Base-by-base conservation (phyloP, 2,888 invertebrate species). In the Lathronympha strigana region DNA sequence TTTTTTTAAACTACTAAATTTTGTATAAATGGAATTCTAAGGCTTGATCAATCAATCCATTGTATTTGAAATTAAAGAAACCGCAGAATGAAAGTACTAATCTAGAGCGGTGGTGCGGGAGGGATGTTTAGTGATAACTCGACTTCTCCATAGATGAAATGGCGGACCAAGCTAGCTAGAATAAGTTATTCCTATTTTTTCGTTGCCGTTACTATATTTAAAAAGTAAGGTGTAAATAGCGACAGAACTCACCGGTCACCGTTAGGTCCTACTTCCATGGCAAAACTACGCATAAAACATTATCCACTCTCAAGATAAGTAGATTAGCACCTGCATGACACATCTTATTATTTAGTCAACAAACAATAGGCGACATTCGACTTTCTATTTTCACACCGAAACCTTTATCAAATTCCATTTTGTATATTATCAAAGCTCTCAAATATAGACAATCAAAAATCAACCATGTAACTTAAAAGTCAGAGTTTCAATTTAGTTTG, bases 331-430 rank as follows among this genome's bases (percentile, higher is more conserved):
- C 66, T 66, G 66, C 23, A 38, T 40, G 66, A 31, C 31, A 66
- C 28, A 66, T 61, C 49, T 61, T 61, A 66, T 61, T 60, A 66
- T 66, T 66, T 47, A 66, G 57, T 31, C 13, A 19, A 54, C 66
- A 49, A 66, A 66, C 66, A 66, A 66, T 54, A 66, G 60, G 47
- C 21, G 58, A 64, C 53, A 60, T 31, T 23, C 47, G 21, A 17
- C 84, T 88, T 88, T 88, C 87, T 83, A 76, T 81, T 82, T 86
- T 88, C 84, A 80, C 88, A 86, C 85, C 79, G 75, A 80, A 80
- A 79, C 79, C 57, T 63, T 66, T 63, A 67, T 68, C 64, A 61
- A 51, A 55, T 71, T 70, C 71, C 72, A 73, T 71, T 79, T 73
- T 77, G 76, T 76, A 68, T 74, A 74, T 74, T 73, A 67, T 75